Evolutionary conservation across 2,113 vertebrate species (phyloP).

Genomic region (Dromiciops gliroides): DNA sequence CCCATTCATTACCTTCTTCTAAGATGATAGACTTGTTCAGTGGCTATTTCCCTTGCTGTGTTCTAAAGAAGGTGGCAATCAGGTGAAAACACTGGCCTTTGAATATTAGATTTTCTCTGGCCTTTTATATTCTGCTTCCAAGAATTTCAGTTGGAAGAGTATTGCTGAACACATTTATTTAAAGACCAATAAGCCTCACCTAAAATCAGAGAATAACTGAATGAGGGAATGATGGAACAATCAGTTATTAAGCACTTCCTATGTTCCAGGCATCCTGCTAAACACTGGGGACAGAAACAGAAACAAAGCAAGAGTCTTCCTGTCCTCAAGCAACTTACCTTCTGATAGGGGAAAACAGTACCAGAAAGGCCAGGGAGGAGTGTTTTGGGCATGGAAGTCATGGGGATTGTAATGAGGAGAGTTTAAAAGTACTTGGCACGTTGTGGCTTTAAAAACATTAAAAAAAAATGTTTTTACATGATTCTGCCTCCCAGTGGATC

Average conservation of each 20-base stretch:
- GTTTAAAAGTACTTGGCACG: slow-evolving; percentile 55
- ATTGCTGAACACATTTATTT: slow-evolving; percentile 71
- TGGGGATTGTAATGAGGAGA: slow-evolving; percentile 48
- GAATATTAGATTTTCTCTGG: not conserved
- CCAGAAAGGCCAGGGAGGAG: not conserved
- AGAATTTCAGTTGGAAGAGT: slow-evolving; percentile 79
- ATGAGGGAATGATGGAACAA: not conserved
- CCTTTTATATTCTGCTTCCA: not conserved
- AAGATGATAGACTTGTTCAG: not conserved
- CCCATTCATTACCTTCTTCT: slow-evolving; percentile 21
- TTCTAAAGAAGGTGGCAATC: not conserved
- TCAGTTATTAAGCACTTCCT: not conserved
- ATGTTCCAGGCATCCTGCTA: not conserved
- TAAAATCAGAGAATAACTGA: slow-evolving; percentile 71
- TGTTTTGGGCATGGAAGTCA: not conserved
- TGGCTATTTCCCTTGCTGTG: not conserved
- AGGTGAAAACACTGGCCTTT: not conserved
- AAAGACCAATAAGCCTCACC: slow-evolving; percentile 76
- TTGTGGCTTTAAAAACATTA: slow-evolving; percentile 59
- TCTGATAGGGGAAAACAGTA: not conserved
- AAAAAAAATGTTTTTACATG: slow-evolving; percentile 78
- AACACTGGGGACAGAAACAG: not conserved
- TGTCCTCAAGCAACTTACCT: not conserved
- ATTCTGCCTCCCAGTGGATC: slow-evolving; percentile 69
- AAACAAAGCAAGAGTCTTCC: not conserved